phyloP scores from a whole-genome alignment of 1,140 invertebrate species.

The Pogonomyrmex barbatus region DNA sequence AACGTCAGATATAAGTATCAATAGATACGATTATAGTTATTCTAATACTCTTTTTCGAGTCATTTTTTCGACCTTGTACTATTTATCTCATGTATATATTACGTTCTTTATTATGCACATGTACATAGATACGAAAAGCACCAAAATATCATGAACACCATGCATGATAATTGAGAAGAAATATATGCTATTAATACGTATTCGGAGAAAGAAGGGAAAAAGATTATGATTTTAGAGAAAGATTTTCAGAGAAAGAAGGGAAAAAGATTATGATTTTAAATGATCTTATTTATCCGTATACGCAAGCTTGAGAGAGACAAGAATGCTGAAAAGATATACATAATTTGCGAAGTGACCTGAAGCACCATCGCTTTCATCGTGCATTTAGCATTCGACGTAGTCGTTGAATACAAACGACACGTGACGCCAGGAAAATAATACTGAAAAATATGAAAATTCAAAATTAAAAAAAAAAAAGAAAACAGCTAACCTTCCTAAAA shows the following conservation, averaged over 20 bases:
- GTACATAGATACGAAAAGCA: constrained; percentile 70
- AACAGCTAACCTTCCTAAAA: not conserved
- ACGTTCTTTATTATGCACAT: not conserved
- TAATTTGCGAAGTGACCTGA: not conserved
- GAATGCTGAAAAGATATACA: not conserved
- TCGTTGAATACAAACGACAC: not conserved
- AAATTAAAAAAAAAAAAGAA: constrained; percentile 8
- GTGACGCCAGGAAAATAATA: not conserved
- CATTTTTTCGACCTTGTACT: constrained; percentile 56
- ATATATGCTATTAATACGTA: constrained; percentile 21
- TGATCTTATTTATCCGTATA: not conserved
- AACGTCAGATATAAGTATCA: not conserved
- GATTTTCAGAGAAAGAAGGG: not conserved
- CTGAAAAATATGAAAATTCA: not conserved
- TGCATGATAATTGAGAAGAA: constrained; percentile 55
- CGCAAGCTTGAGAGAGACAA: not conserved
- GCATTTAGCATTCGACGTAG: not conserved
- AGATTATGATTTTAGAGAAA: not conserved
- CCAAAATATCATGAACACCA: constrained; percentile 76
- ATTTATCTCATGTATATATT: constrained; percentile 38
- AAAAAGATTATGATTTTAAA: not conserved
- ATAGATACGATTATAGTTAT: constrained; percentile 31
- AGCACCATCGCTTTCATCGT: constrained; percentile 7
- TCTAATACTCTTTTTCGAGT: constrained; percentile 29
- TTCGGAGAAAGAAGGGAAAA: not conserved